Base-by-base conservation (phyloP, 1,140 invertebrate species). In the Sycobia sp. region DNA sequence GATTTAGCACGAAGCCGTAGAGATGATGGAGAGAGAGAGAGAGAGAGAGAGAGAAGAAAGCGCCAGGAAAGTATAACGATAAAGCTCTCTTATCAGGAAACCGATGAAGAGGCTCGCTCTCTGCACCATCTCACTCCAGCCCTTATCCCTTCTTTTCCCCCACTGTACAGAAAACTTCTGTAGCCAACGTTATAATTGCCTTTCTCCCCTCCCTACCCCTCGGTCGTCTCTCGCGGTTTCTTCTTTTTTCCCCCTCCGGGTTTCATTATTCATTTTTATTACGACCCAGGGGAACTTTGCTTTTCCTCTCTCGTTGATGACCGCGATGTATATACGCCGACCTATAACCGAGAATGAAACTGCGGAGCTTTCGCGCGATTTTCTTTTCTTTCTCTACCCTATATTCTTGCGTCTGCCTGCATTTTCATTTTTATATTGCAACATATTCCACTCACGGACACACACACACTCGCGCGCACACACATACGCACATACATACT, bases 251-350 rank as follows among this genome's bases (percentile, higher is more conserved):
- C 25, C 18, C 46, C n/a, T 10, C 13, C 4, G 3, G 36, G 14
- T 58, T 47, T 47, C 55, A 58, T 58, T 58, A 58, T 47, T 58
- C 55, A 58, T 47, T 58, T 58, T 47, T 36, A 58, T 58, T 44
- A 44, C 39, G 39, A n/a, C 23, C 18, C 2, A 4, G 10, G n/a
- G 41, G 18, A 41, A 44, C 27, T 44, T 3, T 5, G 22, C 14
- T 14, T n/a, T n/a, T 7, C 2, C 34, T 53, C 34, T 23, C 18
- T 23, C n/a, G 13, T 20, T 39, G n/a, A n/a, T n/a, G n/a, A n/a
- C n/a, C n/a, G n/a, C n/a, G n/a, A n/a, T n/a, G n/a, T n/a, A n/a
- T n/a, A n/a, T n/a, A n/a, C n/a, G n/a, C n/a, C n/a, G n/a, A n/a
- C n/a, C n/a, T n/a, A n/a, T n/a, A n/a, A n/a, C n/a, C n/a, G n/a